Percentiles rank a stretch among this genome's conserved stretches.
phyloP scores from a whole-genome alignment of 2,888 invertebrate species.

The Heteromyza rotundicornis region DNA sequence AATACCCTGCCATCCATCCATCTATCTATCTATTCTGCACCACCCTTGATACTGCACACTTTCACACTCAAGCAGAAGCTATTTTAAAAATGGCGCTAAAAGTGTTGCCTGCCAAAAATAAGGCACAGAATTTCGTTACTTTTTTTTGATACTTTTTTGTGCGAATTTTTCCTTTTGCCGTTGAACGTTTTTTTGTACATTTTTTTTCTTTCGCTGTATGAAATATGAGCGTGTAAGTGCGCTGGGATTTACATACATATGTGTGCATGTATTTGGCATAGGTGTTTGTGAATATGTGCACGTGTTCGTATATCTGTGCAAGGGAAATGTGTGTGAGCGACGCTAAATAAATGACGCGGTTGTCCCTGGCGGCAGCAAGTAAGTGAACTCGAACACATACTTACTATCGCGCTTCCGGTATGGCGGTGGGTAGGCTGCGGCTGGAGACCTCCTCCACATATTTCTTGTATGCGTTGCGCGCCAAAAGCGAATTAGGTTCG shows the following conservation, averaged over 20 bases:
- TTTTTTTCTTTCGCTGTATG: too few species aligned
- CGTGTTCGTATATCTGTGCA: not conserved
- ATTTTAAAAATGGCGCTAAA: not conserved
- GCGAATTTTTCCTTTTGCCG: too few species aligned
- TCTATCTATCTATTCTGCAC: not conserved
- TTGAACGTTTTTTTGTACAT: not conserved
- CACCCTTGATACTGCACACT: too few species aligned
- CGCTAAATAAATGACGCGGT: not conserved
- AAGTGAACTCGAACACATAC: too few species aligned
- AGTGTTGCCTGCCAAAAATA: not conserved
- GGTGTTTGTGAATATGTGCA: not conserved
- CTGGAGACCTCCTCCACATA: too few species aligned
- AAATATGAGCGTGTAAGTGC: not conserved
- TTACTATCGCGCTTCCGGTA: too few species aligned
- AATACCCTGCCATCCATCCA: too few species aligned
- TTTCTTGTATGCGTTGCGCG: too few species aligned
- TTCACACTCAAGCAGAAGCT: not conserved
- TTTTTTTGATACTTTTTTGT: too few species aligned
- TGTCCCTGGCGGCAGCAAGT: not conserved
- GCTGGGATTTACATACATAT: not conserved
- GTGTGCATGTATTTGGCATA: not conserved
- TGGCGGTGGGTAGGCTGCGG: too few species aligned
- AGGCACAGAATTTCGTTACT: not conserved
- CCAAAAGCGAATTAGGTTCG: too few species aligned
- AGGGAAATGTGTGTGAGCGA: not conserved